Conservation (phyloP, 2,797 vertebrate genomes). For the Sebastes kiyomatsui region DNA sequence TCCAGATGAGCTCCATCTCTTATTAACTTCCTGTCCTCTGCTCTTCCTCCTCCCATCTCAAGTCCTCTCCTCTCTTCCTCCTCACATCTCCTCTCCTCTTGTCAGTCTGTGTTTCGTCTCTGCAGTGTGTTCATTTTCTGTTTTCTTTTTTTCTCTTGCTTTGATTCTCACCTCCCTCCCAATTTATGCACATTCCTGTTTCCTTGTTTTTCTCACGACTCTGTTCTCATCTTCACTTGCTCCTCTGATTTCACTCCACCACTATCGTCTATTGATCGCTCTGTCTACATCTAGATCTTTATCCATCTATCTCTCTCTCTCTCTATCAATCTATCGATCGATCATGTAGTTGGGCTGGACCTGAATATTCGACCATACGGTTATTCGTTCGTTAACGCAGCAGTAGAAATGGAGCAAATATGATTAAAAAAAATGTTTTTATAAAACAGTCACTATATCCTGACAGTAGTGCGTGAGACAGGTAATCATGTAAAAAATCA, state of each 20-base stretch:
- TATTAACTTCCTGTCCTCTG: constrained; percentile 37
- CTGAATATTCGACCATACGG: too few relatives aligned
- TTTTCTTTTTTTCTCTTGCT: neutral
- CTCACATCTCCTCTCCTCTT: neutral
- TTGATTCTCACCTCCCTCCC: neutral
- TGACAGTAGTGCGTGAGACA: too few relatives aligned
- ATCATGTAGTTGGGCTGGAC: too few relatives aligned
- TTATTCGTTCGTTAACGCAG: too few relatives aligned
- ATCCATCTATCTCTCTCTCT: too few relatives aligned
- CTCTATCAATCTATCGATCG: too few relatives aligned
- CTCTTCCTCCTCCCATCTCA: constrained; percentile 3
- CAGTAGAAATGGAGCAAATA: too few relatives aligned
- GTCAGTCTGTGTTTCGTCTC: constrained; percentile 21
- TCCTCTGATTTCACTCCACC: neutral
- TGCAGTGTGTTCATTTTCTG: constrained; percentile 7
- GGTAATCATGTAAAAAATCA: too few relatives aligned
- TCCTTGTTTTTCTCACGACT: neutral
- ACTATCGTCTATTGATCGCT: neutral
- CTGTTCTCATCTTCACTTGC: neutral
- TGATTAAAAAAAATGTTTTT: too few relatives aligned
- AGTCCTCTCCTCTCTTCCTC: neutral
- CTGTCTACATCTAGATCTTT: too few relatives aligned
- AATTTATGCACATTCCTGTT: neutral
- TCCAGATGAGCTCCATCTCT: constrained; percentile 55
- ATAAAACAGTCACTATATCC: too few relatives aligned